Evolutionary conservation across 2,797 vertebrate genomes (phyloP).

Genomic region (Acipenser ruthenus): DNA sequence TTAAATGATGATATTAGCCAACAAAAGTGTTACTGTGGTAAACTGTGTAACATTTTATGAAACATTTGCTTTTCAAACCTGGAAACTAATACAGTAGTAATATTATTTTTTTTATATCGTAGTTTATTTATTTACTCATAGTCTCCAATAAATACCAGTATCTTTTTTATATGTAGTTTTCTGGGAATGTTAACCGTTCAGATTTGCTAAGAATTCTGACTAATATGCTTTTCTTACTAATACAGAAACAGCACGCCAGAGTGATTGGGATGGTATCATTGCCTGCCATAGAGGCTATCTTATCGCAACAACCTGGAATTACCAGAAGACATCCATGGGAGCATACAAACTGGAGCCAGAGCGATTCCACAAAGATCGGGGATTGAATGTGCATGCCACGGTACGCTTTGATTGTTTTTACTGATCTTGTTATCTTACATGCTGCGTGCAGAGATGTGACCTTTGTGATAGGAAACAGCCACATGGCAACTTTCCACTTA

Average conservation of each 20-base stretch:
- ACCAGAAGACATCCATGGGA: conserved; percentile 79
- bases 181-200: neutral
- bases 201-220: neutral
- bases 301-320: conserved; percentile 84
- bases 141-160: no score
- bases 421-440: no score
- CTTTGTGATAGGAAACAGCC: no score
- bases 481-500: no score
- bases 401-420: conserved; percentile 36
- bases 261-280: conserved; percentile 87
- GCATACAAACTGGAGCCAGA: conserved; percentile 70
- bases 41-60: no score
- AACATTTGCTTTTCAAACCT: no score
- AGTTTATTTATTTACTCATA: no score
- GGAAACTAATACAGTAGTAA: no score
- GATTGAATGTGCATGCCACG: conserved; percentile 55
- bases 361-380: conserved; percentile 43
- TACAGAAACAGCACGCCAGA: conserved; percentile 77
- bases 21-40: no score
- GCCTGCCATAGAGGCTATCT: conserved; percentile 80
- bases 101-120: no score
- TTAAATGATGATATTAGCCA: no score
- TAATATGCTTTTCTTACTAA: conserved; percentile 23
- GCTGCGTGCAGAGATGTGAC: no score
- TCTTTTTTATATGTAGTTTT: neutral